Conservation (phyloP, 2,888 invertebrate genomes). For the Itoplectis maculator region DNA sequence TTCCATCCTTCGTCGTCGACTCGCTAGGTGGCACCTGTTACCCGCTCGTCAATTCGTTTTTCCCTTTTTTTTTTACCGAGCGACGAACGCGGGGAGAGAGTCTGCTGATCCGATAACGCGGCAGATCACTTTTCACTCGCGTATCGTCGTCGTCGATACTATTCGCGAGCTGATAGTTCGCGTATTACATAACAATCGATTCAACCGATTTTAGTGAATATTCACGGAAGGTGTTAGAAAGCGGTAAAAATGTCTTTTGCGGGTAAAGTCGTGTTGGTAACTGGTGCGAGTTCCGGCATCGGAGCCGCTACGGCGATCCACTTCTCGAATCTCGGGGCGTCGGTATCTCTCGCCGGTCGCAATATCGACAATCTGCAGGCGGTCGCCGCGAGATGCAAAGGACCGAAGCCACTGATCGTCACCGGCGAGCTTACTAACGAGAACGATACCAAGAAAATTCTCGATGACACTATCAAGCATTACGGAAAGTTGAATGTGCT, state of each 20-base stretch:
- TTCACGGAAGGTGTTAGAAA: neutral
- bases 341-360: constrained; percentile 90
- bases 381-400: constrained; percentile 84
- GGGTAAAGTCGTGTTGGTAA: constrained; percentile 91
- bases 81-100: neutral
- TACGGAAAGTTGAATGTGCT: constrained; percentile 93
- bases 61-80: neutral
- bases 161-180: neutral
- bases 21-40: constrained; percentile 42
- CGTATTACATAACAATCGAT: neutral
- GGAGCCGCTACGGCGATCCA: constrained; percentile 93
- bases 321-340: constrained; percentile 91
- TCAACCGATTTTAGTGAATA: neutral
- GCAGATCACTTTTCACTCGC: neutral
- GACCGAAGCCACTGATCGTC: constrained; percentile 86
- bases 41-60: neutral
- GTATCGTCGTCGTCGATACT: neutral
- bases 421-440: constrained; percentile 91
- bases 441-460: constrained; percentile 89
- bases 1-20: neutral
- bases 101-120: constrained; percentile 23
- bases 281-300: constrained; percentile 94
- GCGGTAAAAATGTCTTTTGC: constrained; percentile 85
- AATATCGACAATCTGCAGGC: constrained; percentile 88
- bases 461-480: constrained; percentile 90